A percentile compares a stretch with the other conserved stretches of the same genome.
Conservation (phyloP, 2,888 invertebrate genomes). For the Ormyrus labotus region DNA sequence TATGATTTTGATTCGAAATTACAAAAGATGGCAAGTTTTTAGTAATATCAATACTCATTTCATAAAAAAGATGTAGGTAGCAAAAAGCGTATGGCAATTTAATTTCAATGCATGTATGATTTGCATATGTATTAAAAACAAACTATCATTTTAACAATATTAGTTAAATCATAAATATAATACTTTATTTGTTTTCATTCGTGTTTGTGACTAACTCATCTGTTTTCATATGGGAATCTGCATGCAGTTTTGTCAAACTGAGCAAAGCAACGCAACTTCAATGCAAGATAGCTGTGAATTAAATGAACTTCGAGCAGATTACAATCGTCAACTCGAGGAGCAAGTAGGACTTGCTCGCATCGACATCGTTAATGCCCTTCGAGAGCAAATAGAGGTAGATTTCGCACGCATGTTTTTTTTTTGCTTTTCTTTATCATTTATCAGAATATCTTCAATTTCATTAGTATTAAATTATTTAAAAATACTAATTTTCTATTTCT, state of each 20-base stretch:
- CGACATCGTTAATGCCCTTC: slow-evolving; percentile 83
- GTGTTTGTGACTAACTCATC: slow-evolving; percentile 61
- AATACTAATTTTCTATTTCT: not conserved
- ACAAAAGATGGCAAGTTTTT: too few species aligned
- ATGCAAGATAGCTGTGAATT: slow-evolving; percentile 62
- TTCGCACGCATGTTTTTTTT: slow-evolving; percentile 37
- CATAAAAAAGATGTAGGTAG: too few species aligned
- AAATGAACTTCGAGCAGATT: slow-evolving; percentile 69
- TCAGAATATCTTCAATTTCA: not conserved
- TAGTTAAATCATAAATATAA: not conserved
- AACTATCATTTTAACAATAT: not conserved
- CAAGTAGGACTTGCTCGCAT: slow-evolving; percentile 81
- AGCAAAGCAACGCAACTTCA: slow-evolving; percentile 68
- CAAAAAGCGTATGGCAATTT: too few species aligned
- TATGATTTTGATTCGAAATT: too few species aligned
- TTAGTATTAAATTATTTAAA: not conserved
- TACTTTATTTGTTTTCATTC: slow-evolving; percentile 49
- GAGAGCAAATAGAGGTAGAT: slow-evolving; percentile 86
- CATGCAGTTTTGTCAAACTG: slow-evolving; percentile 73
- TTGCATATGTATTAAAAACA: slow-evolving; percentile 9
- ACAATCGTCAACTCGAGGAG: slow-evolving; percentile 77
- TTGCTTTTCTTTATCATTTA: not conserved
- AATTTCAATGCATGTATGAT: slow-evolving; percentile 28
- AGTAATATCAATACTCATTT: too few species aligned
- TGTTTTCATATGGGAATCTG: slow-evolving; percentile 46